Base-by-base conservation (phyloP, 1,140 invertebrate genomes). In the Atta cephalotes region DNA sequence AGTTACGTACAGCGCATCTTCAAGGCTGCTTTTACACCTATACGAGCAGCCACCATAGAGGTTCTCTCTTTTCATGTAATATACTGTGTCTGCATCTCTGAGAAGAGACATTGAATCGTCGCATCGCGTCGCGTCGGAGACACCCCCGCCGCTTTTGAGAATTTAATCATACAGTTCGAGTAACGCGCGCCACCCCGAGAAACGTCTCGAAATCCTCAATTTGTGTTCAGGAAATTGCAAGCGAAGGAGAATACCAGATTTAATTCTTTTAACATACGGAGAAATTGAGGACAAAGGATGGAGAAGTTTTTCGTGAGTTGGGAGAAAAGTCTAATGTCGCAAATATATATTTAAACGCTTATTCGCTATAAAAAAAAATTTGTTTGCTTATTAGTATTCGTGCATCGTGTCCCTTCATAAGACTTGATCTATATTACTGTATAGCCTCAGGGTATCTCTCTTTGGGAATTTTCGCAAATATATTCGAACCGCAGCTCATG, bases 161-260 rank as follows among this genome's bases (percentile, higher is more conserved):
- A 92, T 92, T 92, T 91, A 92, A 92, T 92, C 91, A 92, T 92
- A 88, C 82, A 84, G 86, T 91, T 91, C 88, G 88, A 86, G 84
- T 91, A 91, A 91, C 86, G 77, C 68, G 87, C 82, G 62, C 70
- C 80, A 25, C 51, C 81, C 68, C 76, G 35, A 63, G 35, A 45
- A 76, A 39, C 78, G 49, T 51, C 35, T 68, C 35, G 49, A 81
- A 51, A 58, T 35, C 28, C 78, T 86, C 85, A 56, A 71, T 62
- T 70, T 45, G 51, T 28, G 25, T 28, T 63, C 16, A 31, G 21
- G 28, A 60, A 82, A 39, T 86, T 71, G 78, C 77, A 39, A 35
- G 31, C 84, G 39, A 58, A 18, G 14, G 16, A 12, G 31, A 71
- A 82, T 81, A 45, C 45, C n/a, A 28, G 53, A 82, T 53, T 60